Conservation (phyloP, 2,113 vertebrate species). For the Pogonocichla stellata region DNA sequence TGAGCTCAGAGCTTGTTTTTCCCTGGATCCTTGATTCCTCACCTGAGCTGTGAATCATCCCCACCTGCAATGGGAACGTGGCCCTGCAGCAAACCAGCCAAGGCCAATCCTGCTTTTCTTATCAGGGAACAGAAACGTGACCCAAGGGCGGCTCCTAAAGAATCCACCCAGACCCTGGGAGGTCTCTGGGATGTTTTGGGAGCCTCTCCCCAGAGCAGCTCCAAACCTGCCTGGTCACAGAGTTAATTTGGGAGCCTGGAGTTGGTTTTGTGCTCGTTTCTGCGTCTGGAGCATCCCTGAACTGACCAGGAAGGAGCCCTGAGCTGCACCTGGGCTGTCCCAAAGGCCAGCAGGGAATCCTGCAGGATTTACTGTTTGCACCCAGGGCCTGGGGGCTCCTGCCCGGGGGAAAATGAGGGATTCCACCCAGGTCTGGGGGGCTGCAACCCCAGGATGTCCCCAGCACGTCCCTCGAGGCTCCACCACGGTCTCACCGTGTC, state of each 20-base stretch:
- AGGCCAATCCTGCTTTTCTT: neutral
- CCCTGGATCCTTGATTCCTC: neutral
- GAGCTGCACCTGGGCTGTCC: neutral
- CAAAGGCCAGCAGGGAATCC: neutral
- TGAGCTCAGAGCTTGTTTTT: rapidly evolving
- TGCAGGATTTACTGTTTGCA: rapidly evolving
- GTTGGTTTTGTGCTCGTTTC: rapidly evolving
- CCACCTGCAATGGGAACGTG: neutral
- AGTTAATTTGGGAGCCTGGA: neutral
- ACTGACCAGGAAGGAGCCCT: rapidly evolving
- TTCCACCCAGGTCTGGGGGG: rapidly evolving
- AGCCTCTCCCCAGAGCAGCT: neutral
- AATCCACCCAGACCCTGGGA: rapidly evolving
- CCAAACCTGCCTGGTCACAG: neutral
- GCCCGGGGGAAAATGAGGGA: neutral
- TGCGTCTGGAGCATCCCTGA: neutral
- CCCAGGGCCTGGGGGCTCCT: neutral
- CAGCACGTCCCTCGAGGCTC: rapidly evolving
- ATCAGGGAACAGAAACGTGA: neutral
- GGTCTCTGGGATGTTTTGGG: neutral
- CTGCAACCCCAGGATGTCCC: neutral
- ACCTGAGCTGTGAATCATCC: neutral
- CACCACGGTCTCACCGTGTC: rapidly evolving
- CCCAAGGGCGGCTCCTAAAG: neutral
- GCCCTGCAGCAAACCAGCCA: neutral